Conservation (phyloP, 2,888 invertebrate genomes). For the Acrocyrtus sp. region DNA sequence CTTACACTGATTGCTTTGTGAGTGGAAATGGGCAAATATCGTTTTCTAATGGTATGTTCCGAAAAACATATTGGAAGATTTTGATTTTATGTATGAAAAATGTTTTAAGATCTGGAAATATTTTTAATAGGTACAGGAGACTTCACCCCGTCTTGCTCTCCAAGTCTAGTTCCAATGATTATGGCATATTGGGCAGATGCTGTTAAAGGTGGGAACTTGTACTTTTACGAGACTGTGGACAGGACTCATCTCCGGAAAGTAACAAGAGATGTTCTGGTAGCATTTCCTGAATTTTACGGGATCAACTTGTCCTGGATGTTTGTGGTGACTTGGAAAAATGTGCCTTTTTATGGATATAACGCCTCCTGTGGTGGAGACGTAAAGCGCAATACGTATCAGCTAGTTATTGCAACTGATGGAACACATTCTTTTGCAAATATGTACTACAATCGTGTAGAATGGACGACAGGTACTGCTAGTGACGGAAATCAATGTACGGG, state of each 20-base stretch:
- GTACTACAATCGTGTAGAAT: conserved; percentile 46
- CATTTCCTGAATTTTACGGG: conserved; percentile 32
- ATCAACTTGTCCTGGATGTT: conserved; percentile 29
- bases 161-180: conserved; percentile 38
- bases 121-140: conserved; percentile 15
- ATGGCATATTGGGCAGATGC: conserved; percentile 43
- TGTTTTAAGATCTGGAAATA: too few species aligned
- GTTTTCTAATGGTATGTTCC: conserved; percentile 3
- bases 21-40: conserved; percentile 34
- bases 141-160: conserved; percentile 25
- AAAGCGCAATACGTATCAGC: conserved; percentile 52
- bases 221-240: conserved; percentile 19
- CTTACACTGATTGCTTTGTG: conserved; percentile 1
- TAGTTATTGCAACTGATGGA: conserved; percentile 43
- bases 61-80: too few species aligned
- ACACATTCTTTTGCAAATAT: conserved; percentile 50
- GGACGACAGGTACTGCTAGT: conserved; percentile 50
- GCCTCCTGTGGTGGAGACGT: neutral
- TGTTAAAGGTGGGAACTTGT: conserved; percentile 3
- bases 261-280: conserved; percentile 9
- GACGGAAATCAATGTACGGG: conserved; percentile 39
- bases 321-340: conserved; percentile 41
- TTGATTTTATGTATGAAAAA: too few species aligned
- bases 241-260: conserved; percentile 16
- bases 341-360: conserved; percentile 30